Evolutionary conservation across 2,888 invertebrate species (phyloP), one percentile per base, ranked within the genome.

Genomic region (Lomographa bimaculata): DNA sequence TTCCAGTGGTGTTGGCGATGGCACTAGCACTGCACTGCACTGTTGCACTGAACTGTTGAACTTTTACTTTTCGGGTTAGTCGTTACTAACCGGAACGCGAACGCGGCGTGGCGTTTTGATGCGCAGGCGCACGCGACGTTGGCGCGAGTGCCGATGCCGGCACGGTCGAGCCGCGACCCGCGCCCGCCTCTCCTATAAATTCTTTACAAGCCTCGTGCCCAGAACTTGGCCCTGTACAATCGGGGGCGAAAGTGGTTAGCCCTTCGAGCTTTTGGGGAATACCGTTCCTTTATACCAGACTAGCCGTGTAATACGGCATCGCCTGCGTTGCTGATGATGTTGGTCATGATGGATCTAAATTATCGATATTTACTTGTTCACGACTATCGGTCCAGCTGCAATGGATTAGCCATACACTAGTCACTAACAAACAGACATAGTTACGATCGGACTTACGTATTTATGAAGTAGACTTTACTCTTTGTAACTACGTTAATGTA

Each of bases 161-260:
- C 64, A 56, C 66, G 56, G 50, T 46, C 57, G 57, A 54, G 46
- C 55, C 71, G 74, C 77, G 75, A 71, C 60, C 67, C 69, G 60
- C 71, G 70, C 69, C 69, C 74, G 73, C 64, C 79, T 79, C 82
- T 78, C 79, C 79, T 83, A 82, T 79, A 83, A 79, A 83, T 84
- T 85, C 81, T 84, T 80, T 79, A 79, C 75, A 76, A 79, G 77
- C 76, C 85, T 82, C 84, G 85, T 82, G 82, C 79, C 47, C 79
- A 62, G 66, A 64, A 72, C 74, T 71, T 61, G 78, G 78, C 79
- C 79, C 82, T 80, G 84, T 82, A 87, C 82, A 74, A 51, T 79
- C 81, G 70, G 50, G 70, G 54, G 54, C 73, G 59, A 60, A 57
- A 50, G 41, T 32, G 5, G 2, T 39, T 46, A 41, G 74, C 78